Evolutionary conservation across 2,888 invertebrate species (phyloP).

Genomic region (Pachydiplax longipennis): DNA sequence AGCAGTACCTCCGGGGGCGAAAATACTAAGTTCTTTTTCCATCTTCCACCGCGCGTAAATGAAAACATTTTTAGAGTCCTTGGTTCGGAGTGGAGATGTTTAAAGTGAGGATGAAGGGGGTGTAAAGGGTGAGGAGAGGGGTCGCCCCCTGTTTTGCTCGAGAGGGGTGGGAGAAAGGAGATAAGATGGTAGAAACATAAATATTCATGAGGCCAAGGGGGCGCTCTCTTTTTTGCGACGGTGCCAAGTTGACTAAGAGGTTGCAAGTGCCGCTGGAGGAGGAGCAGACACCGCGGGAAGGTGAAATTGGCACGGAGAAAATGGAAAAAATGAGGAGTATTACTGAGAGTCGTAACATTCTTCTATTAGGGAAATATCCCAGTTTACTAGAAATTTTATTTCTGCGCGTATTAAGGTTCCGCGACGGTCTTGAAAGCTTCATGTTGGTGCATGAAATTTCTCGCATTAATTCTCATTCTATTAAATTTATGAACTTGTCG

Average conservation of each 20-base stretch:
- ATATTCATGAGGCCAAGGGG: slow-evolving; percentile 34
- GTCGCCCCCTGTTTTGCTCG: background rate
- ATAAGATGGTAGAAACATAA: slow-evolving; percentile 26
- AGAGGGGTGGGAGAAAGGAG: background rate
- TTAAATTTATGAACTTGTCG: no score
- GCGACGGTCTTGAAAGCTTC: no score
- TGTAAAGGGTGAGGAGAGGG: background rate
- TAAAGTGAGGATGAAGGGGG: background rate
- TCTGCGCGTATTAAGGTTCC: no score
- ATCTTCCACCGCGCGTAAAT: slow-evolving; percentile 5
- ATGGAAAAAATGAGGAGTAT: background rate
- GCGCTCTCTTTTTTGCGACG: slow-evolving; percentile 11
- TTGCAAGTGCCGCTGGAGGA: background rate
- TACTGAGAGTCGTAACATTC: no score
- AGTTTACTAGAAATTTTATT: no score
- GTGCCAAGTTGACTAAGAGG: slow-evolving; percentile 39
- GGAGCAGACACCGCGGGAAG: background rate
- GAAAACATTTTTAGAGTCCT: slow-evolving; percentile 20
- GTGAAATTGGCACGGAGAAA: background rate
- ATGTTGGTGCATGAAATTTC: no score
- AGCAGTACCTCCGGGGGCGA: background rate
- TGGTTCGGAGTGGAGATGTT: slow-evolving; percentile 18
- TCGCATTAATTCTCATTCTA: no score
- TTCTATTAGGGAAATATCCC: no score
- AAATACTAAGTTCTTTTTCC: background rate